Evolutionary conservation across 2,113 vertebrate genomes (phyloP), one percentile per base, ranked within the genome.

Genomic region (Sinosuthora webbiana): DNA sequence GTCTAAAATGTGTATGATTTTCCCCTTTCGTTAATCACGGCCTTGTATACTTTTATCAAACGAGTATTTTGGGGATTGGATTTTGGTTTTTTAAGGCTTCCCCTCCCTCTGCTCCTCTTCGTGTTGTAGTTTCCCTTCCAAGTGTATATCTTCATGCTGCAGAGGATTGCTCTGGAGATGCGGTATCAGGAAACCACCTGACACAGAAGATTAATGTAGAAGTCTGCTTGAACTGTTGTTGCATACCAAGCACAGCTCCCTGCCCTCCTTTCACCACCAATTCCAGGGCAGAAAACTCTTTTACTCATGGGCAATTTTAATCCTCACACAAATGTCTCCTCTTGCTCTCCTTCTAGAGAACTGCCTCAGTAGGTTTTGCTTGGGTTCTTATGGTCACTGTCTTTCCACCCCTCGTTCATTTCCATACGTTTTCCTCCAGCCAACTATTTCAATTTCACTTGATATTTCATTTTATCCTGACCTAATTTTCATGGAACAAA

Each of bases 201-300:
- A 95, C 88, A 93, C 37, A 87, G 44, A 79, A 94, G 93, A 97
- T 95, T 94, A 95, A 97, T 80, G 82, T 41, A 89, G 52, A 93
- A 78, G 60, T 62, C 59, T 64, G n/a, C 52, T n/a, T 78, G 87
- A 91, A 90, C 93, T 62, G 81, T 87, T 93, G 77, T 65, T 95
- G 94, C 93, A 96, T 94, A 88, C 87, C 63, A 95, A 95, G 79
- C 31, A 85, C 71, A 64, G 44, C 35, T 83, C 59, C 79, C 86
- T 80, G 28, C 79, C 75, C 45, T 93, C 84, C n/a, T 94, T 95
- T 91, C 70, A 77, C 55, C 44, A 52, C 74, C 83, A 83, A 91
- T 92, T 90, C 78, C 64, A 69, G 56, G n/a, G 73, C 42, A 77
- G 16, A 94, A 80, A 83, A 85, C 22, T 47, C 65, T 94, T 67